Evolutionary conservation across 2,888 invertebrate genomes (phyloP), one percentile per base, ranked within the genome.

Genomic region (Rhagophthalmus giganteus): DNA sequence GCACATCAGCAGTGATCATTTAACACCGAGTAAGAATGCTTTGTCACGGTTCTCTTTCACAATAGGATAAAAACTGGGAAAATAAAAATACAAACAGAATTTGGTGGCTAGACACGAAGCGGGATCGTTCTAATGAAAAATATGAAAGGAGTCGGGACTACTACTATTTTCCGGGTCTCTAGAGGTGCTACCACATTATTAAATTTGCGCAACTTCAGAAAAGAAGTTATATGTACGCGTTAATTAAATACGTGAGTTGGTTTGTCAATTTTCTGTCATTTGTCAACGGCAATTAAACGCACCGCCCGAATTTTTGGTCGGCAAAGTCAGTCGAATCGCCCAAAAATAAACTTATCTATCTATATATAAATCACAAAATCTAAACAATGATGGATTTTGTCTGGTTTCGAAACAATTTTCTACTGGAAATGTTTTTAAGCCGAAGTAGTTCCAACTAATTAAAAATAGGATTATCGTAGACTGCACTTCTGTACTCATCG

Each of bases 11-110:
- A 61, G 60, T 63, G 68, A 68, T 65, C 68, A 63, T 67, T 67
- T 68, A 68, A 68, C 63, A 66, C 68, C 67, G 58, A 57, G 58
- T 58, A 55, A 60, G 60, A 58, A 68, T 68, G 67, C 65, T 58
- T 60, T 63, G 68, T 68, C 68, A 68, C 68, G 68, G 51, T 40
- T 45, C 44, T 33, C 44, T 24, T 51, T 45, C 31, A 46, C 51
- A 45, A 40, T 40, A 46, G 14, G 12, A 31, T 40, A 45, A 45
- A 51, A 45, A 40, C 26, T 15, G 33, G 28, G 28, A 51, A 44
- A 39, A 51, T 38, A 45, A 31, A 46, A 46, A 31, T 37, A 46
- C 27, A 37, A 33, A 31, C 37, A 30, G 24, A 35, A 35, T 35
- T 38, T 28, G 24, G 10, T 11, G 41, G 20, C 32, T 30, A 30